Evolutionary conservation across 2,113 vertebrate species (phyloP), one percentile per base, ranked within the genome.

Genomic region (Atlantisia rogersi): DNA sequence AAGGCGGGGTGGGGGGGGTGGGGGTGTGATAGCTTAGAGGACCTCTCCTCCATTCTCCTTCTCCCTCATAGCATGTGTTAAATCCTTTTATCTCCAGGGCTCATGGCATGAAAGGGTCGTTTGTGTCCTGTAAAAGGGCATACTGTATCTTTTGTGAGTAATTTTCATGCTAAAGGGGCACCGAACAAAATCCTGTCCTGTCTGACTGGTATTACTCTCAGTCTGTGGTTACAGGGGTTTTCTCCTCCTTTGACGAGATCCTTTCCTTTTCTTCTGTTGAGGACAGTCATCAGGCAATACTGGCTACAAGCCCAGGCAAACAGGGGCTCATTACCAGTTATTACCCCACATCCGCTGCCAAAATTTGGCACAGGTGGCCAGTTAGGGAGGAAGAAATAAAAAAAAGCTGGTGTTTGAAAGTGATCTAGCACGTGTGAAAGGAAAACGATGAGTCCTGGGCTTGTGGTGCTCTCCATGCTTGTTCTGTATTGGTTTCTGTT

Each of bases 301-400:
- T 95, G 82, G 92, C 92, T 31, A 25, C 50, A 40, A 90, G 85
- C 95, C 79, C 92, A 83, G 60, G 64, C 79, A 92, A 93, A 94
- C 24, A 58, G 67, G 55, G 65, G 77, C 83, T 94, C 14, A 0
- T 89, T 84, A 78, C 73, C 77, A 93, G 42, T 39, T 88, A 52
- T 52, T 56, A 88, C 13, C 86, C 62, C 4, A 4, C n/a, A 46
- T 71, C 83, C 1, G 10, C 29, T 0, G 2, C 37, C 0, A 4
- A 81, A 60, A 84, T 68, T 78, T 96, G 86, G 85, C 91, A 86
- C 2, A 1, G 39, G 55, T 65, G 24, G 35, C n/a, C 42, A 56
- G 44, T 2, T 5, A 75, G 19, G 22, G 69, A 88, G 81, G 56
- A 95, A 64, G 53, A 94, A 26, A 84, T 15, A 48, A 90, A 60